These are phyloP conservation scores for Teleogryllus occipitalis DNA, from an alignment of 1,140 invertebrate genomes.

Conservation along the genomic window DNA sequence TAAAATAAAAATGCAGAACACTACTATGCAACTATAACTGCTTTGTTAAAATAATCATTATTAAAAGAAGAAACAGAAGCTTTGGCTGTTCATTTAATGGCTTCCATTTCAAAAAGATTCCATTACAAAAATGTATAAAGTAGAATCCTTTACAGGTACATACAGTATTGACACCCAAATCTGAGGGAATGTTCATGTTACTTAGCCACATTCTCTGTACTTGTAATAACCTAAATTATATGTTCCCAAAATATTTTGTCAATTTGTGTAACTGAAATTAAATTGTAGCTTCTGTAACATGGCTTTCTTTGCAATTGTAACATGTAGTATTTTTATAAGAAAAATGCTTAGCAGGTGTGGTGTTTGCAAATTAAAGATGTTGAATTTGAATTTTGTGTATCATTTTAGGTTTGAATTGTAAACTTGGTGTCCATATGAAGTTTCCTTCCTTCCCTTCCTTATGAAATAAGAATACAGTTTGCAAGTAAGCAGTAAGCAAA, in stretches of 20 bases:
- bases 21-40: background rate
- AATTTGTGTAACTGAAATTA: background rate
- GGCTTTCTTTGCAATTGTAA: constrained; percentile 10
- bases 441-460: background rate
- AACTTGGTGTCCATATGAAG: background rate
- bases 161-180: background rate
- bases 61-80: background rate
- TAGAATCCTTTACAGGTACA: background rate
- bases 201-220: background rate
- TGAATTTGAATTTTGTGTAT: constrained; percentile 16
- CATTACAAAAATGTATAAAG: background rate
- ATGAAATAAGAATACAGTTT: background rate
- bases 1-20: background rate
- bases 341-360: constrained; percentile 17
- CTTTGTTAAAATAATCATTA: background rate
- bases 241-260: background rate
- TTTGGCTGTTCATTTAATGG: background rate
- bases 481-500: no score
- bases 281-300: constrained; percentile 5
- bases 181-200: background rate
- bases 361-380: constrained; percentile 18
- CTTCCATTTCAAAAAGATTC: background rate
- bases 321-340: constrained; percentile 20
- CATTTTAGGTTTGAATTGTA: background rate
- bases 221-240: background rate